phyloP scores from a whole-genome alignment of 2,797 vertebrate species.

The Betta splendens region DNA sequence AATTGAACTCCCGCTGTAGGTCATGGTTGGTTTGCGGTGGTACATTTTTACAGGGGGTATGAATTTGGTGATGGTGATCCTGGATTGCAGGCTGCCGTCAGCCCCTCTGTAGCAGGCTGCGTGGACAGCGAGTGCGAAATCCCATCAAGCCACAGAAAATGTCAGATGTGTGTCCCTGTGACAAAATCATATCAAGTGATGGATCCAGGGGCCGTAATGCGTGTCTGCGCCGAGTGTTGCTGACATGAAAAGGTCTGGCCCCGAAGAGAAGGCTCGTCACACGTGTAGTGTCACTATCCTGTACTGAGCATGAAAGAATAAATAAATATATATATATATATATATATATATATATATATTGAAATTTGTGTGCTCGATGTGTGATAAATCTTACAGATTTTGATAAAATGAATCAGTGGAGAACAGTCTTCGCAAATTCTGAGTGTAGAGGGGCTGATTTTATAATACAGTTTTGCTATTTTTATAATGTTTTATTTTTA shows the following conservation, averaged over 20 bases:
- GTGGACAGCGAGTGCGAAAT: constrained; percentile 31
- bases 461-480: not conserved
- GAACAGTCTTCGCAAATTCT: not conserved
- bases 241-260: constrained; percentile 34
- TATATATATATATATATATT: not conserved
- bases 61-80: constrained; percentile 28
- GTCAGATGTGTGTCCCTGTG: constrained; percentile 43
- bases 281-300: constrained; percentile 4
- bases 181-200: constrained; percentile 47
- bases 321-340: too few relatives aligned
- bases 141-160: constrained; percentile 45
- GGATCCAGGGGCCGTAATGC: constrained; percentile 25
- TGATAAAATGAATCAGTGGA: not conserved
- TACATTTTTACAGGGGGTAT: constrained; percentile 50
- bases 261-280: constrained; percentile 16
- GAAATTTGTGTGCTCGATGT: not conserved
- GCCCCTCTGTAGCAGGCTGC: constrained; percentile 19
- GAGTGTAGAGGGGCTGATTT: not conserved
- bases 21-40: constrained; percentile 39
- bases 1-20: constrained; percentile 53
- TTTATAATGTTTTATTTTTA: not conserved
- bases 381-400: not conserved
- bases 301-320: not conserved
- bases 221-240: constrained; percentile 28
- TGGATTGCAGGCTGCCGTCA: constrained; percentile 30